Base-by-base conservation (phyloP, 2,888 invertebrate species). In the Hesperia comma region DNA sequence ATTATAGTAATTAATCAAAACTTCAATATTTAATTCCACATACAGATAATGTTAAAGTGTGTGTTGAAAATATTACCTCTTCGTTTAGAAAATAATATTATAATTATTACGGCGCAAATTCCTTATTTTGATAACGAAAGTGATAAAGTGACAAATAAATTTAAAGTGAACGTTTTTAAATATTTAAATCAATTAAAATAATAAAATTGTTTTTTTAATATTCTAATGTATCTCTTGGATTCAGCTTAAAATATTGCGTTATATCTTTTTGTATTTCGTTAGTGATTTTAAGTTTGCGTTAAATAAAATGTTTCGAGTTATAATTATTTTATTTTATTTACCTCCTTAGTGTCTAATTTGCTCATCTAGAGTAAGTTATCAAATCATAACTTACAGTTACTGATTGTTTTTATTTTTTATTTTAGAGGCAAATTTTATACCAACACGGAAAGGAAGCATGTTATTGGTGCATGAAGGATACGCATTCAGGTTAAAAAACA, bases 401-500 rank as follows among this genome's bases (percentile, higher is more conserved):
- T 49, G 10, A 49, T 49, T 14, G 4, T 17, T 8, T 33, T 8
- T 33, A 41, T 56, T 60, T 60, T 19, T 32, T 26, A 57, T 89
- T 90, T 79, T 86, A 90, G 90, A 88, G 70, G 90, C 90, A 49
- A 87, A 81, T 71, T 91, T 89, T 70, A 84, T 91, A 70, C 86
- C 88, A 17, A 90, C 90, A 21, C 78, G 86, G 69, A 90, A 89
- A 80, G 91, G 91, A 7, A 90, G 90, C 68, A 77, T 85, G 69
- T 74, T 91, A 6, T 74, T 91, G 43, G 88, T 90, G 0, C 85
- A 90, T 67, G 77, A 89, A 66, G 90, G 91, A 10, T 89, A 81
- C 70, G 90, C 91, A 51, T 91, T 91, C 69, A 80, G 91, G 15
- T 72, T 91, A 19, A 91, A 91, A 71, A 91, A 91, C 66, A 90